Conservation (phyloP, 2,888 invertebrate species). For the Lycophotia porphyrea region DNA sequence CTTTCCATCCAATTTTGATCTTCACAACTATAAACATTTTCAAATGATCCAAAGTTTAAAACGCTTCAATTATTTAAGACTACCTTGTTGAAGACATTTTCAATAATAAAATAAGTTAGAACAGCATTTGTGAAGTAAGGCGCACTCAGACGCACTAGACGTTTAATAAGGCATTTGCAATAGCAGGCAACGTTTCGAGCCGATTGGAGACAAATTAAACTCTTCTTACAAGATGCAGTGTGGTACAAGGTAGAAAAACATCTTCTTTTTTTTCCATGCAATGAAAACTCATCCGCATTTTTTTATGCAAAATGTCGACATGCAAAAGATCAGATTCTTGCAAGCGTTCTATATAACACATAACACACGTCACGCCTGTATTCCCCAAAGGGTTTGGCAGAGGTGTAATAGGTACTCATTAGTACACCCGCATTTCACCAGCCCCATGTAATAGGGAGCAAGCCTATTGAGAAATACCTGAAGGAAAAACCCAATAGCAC, state of each 20-base stretch:
- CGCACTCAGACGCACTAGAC: conserved; percentile 57
- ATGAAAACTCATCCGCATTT: not conserved
- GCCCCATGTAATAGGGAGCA: too few species aligned
- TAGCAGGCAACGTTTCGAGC: conserved; percentile 73
- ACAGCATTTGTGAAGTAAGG: conserved; percentile 18
- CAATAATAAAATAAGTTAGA: conserved; percentile 25
- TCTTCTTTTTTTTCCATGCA: not conserved
- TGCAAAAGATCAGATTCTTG: not conserved
- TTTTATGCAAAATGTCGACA: not conserved
- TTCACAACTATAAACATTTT: too few species aligned
- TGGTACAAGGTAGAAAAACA: conserved; percentile 47
- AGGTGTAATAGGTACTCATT: too few species aligned
- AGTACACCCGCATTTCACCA: too few species aligned
- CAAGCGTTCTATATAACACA: not conserved
- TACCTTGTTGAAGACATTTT: conserved; percentile 19
- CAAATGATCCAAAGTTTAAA: too few species aligned
- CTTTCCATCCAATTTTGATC: not conserved
- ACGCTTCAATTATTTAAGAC: not conserved
- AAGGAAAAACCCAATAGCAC: too few species aligned
- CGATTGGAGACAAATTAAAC: conserved; percentile 79
- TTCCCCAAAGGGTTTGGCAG: too few species aligned
- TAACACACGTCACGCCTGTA: too few species aligned
- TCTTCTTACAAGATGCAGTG: conserved; percentile 61
- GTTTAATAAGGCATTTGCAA: conserved; percentile 76
- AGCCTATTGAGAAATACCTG: too few species aligned